Base-by-base conservation (phyloP, 2,113 vertebrate genomes). In the Lates calcarifer region DNA sequence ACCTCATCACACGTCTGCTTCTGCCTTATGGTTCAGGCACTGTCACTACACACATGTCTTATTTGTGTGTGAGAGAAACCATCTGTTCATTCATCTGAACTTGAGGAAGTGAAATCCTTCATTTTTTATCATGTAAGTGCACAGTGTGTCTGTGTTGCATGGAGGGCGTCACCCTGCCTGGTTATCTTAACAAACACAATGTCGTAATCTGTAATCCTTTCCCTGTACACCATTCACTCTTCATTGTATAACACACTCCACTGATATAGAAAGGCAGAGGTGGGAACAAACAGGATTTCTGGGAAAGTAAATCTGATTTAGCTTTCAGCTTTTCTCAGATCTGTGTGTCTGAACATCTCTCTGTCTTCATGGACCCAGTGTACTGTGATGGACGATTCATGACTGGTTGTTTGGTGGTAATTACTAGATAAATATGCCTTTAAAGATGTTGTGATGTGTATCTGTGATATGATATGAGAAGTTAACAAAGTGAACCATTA, bases 141-240 rank as follows among this genome's bases (percentile, higher is more conserved):
- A 53, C 17, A 28, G 22, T 7, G 20, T n/a, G 2, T 45, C 43
- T 22, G 2, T 51, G 22, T 35, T 9, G 29, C 37, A 22, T 43
- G 7, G n/a, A n/a, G 2, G 26, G 29, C 10, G 3, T 31, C 37
- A 13, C 26, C 20, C 33, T 28, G 41, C 31, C 29, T 8, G 26
- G 33, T 31, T 43, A 35, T 28, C 41, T 65, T 65, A 64, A 4
- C 24, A 20, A 33, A 63, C 33, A 55, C 18, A 22, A 14, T 9
- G 20, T 49, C 71, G 45, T 61, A 61, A 67, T 49, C 63, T 26
- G 28, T 79, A 56, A 70, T 53, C 37, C 64, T 62, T 68, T 56
- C 3, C 10, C 24, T 51, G 15, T 3, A 13, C 41, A 39, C 37
- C 31, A 33, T 9, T 18, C n/a, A 7, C n/a, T 63, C 41, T 6